A percentile compares a stretch with the other conserved stretches of the same genome.
Conservation (phyloP, 2,113 vertebrate genomes). For the Herpetotheres cachinnans region DNA sequence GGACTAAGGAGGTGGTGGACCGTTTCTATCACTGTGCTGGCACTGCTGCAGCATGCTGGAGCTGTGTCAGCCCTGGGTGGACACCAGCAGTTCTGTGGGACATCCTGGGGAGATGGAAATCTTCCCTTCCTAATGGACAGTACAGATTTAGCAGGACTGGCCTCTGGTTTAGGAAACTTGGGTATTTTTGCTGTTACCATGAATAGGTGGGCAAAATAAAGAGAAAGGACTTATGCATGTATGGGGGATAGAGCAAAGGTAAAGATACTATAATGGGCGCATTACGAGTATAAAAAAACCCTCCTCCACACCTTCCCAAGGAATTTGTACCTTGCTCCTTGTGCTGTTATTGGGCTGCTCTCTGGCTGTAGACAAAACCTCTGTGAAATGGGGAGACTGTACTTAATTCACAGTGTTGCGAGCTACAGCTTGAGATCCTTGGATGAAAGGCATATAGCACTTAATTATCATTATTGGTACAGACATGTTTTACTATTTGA, state of each 20-base stretch:
- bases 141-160: background rate
- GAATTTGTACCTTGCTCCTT: background rate
- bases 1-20: background rate
- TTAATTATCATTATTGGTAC: constrained; percentile 49
- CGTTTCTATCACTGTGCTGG: background rate
- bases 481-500: constrained; percentile 19
- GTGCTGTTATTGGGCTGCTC: background rate
- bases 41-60: background rate
- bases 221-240: background rate
- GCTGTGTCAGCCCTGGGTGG: background rate
- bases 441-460: constrained; percentile 35
- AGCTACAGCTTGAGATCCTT: background rate
- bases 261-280: fast-evolving
- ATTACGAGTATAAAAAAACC: background rate
- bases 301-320: background rate
- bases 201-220: background rate
- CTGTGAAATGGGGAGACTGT: background rate
- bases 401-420: background rate
- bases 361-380: background rate
- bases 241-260: background rate
- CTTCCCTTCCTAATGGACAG: background rate
- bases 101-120: background rate
- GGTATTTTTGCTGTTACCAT: background rate
- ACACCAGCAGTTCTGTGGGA: background rate
- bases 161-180: background rate